Evolutionary conservation across 2,797 vertebrate species (phyloP).

Genomic region (Menidia menidia): DNA sequence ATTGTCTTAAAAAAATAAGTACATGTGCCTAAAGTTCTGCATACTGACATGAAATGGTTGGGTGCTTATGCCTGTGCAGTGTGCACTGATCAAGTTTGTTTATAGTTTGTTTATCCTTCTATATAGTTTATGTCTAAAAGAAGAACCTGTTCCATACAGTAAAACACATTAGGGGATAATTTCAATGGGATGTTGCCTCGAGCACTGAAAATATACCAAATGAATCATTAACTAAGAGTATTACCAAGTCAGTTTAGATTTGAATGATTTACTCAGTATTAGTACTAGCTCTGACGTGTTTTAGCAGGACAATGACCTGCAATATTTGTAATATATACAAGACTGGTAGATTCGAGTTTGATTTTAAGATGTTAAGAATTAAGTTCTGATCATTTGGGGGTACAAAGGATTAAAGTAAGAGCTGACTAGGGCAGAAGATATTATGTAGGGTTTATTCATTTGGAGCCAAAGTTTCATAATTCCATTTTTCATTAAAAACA

Average conservation of each 20-base stretch:
- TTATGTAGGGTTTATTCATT: too few species aligned
- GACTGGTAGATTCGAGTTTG: neutral
- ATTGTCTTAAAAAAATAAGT: too few species aligned
- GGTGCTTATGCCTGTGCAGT: too few species aligned
- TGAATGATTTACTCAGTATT: neutral
- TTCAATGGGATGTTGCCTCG: neutral
- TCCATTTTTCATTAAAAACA: slow-evolving; percentile 14
- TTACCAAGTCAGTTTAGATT: neutral
- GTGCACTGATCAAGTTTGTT: too few species aligned
- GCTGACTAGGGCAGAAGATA: neutral
- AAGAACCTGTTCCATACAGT: neutral
- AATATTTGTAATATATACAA: neutral
- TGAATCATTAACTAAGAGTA: too few species aligned
- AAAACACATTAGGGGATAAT: neutral
- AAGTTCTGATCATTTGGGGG: neutral
- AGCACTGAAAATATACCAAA: neutral
- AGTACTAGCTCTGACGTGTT: too few species aligned
- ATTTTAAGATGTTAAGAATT: too few species aligned
- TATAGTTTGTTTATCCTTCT: too few species aligned
- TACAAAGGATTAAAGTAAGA: too few species aligned
- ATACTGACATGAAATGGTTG: too few species aligned
- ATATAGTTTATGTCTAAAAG: neutral
- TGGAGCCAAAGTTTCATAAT: neutral
- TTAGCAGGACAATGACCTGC: too few species aligned
- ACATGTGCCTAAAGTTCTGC: too few species aligned